phyloP scores from a whole-genome alignment of 2,797 vertebrate species.

The Notolepis coatsorum region DNA sequence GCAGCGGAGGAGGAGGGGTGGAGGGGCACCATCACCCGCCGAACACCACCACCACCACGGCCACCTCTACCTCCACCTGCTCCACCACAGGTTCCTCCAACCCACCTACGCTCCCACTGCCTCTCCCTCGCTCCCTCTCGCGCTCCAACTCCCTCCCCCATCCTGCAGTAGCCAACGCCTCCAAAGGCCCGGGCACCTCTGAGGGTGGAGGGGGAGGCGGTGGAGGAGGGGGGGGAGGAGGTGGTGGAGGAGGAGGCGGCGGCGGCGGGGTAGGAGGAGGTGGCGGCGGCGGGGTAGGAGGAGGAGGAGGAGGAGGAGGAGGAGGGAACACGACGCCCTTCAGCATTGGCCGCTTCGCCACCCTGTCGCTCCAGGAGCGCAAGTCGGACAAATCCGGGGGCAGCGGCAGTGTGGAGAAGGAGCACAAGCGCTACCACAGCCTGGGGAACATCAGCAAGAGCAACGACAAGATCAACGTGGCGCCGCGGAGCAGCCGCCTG shows the following conservation, averaged over 20 bases:
- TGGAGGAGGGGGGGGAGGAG: constrained; percentile 14
- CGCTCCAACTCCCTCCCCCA: constrained; percentile 94
- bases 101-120: constrained; percentile 75
- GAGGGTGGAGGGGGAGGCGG: constrained; percentile 45
- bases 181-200: constrained; percentile 71
- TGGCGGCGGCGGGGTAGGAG: constrained; percentile 24
- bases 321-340: constrained; percentile 71
- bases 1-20: constrained; percentile 58
- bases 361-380: constrained; percentile 87
- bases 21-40: constrained; percentile 84
- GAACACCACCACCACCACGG: constrained; percentile 61
- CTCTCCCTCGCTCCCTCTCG: constrained; percentile 86
- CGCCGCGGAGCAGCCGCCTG: constrained; percentile 80
- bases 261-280: constrained; percentile 42
- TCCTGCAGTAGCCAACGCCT: constrained; percentile 79
- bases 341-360: constrained; percentile 91
- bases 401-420: constrained; percentile 80
- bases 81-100: constrained; percentile 66
- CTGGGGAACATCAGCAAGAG: constrained; percentile 92
- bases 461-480: constrained; percentile 87
- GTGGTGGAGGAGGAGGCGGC: constrained; percentile 10
- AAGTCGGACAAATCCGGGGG: constrained; percentile 79
- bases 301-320: constrained; percentile 47
- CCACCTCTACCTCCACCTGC: background rate
- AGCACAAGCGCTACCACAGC: constrained; percentile 94